Base-by-base conservation (phyloP, 2,113 vertebrate species). In the Puntigrus tetrazona region DNA sequence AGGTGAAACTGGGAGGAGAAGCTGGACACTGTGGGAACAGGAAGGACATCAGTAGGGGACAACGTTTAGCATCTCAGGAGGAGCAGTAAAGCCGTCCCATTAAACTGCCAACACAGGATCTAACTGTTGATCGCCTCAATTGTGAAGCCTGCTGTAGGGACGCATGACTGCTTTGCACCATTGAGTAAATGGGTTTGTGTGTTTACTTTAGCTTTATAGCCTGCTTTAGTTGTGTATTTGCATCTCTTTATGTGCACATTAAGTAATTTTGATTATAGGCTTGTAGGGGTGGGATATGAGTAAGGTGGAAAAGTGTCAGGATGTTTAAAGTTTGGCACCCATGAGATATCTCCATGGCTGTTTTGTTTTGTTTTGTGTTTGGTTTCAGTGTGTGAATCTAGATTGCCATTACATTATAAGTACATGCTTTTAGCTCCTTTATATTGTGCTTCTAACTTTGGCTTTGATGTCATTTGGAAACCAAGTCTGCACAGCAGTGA, bases 61-160 rank as follows among this genome's bases (percentile, higher is more conserved):
- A 93, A 91, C 89, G 86, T 89, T 95, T 94, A 94, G 92, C 86
- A 87, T 90, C 90, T 90, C 52, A 1, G 89, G 90, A 91, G 88
- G 86, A 63, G 72, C 81, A 86, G 89, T 90, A 89, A 91, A 78
- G 47, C 59, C 59, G 38, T 67, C 75, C 81, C 78, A 4, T 22
- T 67, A 86, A 87, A 82, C 59, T 52, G 82, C 88, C 91, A 91
- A 87, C 88, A 87, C 55, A 78, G 84, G 89, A 88, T 75, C 74
- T 84, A 80, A 81, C 83, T 87, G 76, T 20, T 90, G 91, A 94
- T 92, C 90, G 92, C 86, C 84, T 83, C 65, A 91, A 92, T 90
- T 88, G 87, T 87, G 90, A 90, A 88, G 84, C 77, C 88, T 85
- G 86, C 47, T 69, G 77, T 22, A 78, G 29, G 25, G 38, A 75